Percentiles rank a stretch among this genome's conserved stretches.
Conservation (phyloP, 2,113 vertebrate genomes). For the Clupea harengus region DNA sequence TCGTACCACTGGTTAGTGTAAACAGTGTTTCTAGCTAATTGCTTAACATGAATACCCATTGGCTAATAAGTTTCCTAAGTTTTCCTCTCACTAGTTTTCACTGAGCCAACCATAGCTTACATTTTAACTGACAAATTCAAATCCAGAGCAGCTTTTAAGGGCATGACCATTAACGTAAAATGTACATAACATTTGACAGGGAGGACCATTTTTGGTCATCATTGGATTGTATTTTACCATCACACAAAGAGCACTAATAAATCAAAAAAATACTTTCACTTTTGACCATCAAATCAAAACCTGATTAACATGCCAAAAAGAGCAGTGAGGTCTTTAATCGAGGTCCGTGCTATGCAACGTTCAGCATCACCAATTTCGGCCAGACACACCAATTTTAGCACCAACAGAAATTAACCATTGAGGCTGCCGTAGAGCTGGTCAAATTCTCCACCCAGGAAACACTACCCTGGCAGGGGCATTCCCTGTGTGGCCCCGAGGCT, state of each 20-base stretch:
- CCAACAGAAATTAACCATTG: neutral
- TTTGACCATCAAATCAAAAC: neutral
- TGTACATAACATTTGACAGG: neutral
- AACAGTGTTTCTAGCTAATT: too few species aligned
- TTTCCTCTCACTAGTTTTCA: neutral
- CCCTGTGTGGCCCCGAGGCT: neutral
- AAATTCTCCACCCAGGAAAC: neutral
- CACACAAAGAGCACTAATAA: neutral
- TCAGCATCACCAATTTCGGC: neutral
- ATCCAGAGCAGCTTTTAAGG: neutral
- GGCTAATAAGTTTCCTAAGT: neutral
- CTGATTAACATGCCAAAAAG: neutral
- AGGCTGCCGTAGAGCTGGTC: too few species aligned
- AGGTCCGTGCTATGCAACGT: too few species aligned
- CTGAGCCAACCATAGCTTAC: too few species aligned
- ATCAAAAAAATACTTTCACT: neutral
- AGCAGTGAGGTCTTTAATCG: too few species aligned
- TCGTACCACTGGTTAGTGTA: too few species aligned
- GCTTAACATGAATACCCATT: neutral
- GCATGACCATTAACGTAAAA: neutral
- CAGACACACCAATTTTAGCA: neutral
- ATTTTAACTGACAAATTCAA: neutral
- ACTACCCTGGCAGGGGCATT: neutral
- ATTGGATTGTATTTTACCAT: neutral
- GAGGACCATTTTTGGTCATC: neutral